These are phyloP conservation scores for Brienomyrus brachyistius DNA, from an alignment of 2,113 vertebrate species.

Conservation along the genomic window DNA sequence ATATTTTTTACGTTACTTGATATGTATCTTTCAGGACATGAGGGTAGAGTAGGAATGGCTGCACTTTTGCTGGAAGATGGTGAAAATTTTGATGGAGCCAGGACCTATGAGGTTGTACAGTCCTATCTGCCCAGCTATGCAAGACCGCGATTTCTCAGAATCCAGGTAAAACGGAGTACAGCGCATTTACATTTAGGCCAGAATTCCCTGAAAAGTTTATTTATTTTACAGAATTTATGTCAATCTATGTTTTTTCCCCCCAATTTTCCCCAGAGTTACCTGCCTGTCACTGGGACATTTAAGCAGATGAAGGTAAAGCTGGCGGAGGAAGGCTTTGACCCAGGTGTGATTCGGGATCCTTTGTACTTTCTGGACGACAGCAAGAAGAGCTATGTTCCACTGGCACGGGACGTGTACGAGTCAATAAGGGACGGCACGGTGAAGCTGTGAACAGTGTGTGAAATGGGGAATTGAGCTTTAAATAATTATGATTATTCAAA, in stretches of 20 bases:
- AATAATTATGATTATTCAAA: neutral
- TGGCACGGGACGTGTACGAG: conserved; percentile 46
- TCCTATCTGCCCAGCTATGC: conserved; percentile 69
- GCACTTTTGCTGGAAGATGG: conserved; percentile 59
- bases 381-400: conserved; percentile 49
- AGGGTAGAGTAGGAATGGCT: conserved; percentile 78
- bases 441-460: conserved; percentile 37
- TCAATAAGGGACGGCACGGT: conserved; percentile 52
- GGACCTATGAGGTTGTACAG: conserved; percentile 54
- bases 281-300: conserved; percentile 74
- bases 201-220: neutral
- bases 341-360: conserved; percentile 51
- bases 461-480: neutral
- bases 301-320: conserved; percentile 71
- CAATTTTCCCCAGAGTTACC: conserved; percentile 43
- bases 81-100: conserved; percentile 55
- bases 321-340: conserved; percentile 68
- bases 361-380: conserved; percentile 64
- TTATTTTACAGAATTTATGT: neutral
- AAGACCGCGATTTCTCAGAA: conserved; percentile 67
- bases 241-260: neutral
- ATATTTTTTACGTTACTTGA: neutral
- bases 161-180: conserved; percentile 61
- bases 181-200: neutral
- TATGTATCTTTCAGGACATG: conserved; percentile 57